Base-by-base conservation (phyloP, 2,113 vertebrate genomes). In the Orthonyx spaldingii region DNA sequence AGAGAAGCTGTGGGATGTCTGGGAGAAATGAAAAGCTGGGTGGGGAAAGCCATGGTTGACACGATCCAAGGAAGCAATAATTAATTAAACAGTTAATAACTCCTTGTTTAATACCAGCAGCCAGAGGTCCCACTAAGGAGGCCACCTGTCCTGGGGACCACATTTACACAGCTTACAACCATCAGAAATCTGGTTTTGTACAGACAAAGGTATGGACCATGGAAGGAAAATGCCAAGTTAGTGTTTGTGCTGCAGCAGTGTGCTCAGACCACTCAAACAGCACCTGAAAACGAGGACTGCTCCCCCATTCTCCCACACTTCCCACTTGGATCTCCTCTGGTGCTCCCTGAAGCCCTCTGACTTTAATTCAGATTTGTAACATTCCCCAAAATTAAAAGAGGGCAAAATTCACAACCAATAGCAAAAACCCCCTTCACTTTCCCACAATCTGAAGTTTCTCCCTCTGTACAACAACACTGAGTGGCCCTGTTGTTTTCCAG, bases 391-490 rank as follows among this genome's bases (percentile, higher is more conserved):
- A 33, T 19, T 26, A 17, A 1, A 10, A 47, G 32, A 44, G 15
- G 7, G 19, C 6, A 8, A 50, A 75, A 24, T 10, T 55, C 32
- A 39, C 53, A n/a, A 35, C 24, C 16, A 66, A 21, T 0, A 19
- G 50, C 44, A 41, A 18, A 65, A 91, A 70, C 2, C 30, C 35
- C 22, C 41, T 57, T 20, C 13, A 3, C 19, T 28, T 53, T 16
- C 19, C 33, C 7, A 5, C 20, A 21, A 0, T 0, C 15, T 0
- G 0, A 32, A 37, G 4, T 5, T 77, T 9, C 20, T 26, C 5
- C 2, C 28, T 39, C 41, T 14, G 21, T 2, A 46, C 33, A 41
- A 26, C 56, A 79, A 28, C 0, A 0, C n/a, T 10, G 26, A 3
- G 2, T 6, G 26, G 8, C 4, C 24, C 28, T 27, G 2, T 2